phyloP scores from a whole-genome alignment of 2,113 vertebrate genomes.

The Neogale vison region DNA sequence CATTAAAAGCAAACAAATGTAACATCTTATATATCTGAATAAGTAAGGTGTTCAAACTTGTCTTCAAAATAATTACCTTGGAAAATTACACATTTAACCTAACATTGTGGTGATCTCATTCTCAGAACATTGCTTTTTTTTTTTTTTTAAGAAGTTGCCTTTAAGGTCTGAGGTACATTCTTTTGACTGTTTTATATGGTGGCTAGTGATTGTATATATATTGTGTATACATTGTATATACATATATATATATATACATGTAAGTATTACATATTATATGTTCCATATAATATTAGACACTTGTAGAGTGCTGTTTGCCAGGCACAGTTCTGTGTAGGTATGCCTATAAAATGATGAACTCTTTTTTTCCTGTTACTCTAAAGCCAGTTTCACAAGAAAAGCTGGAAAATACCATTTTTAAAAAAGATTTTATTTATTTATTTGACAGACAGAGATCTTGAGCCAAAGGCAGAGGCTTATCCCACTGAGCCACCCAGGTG shows the following conservation, averaged over 20 bases:
- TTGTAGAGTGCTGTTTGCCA: background rate
- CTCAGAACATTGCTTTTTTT: background rate
- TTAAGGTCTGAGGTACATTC: background rate
- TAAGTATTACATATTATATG: background rate
- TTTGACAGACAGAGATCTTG: no score
- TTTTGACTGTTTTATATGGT: background rate
- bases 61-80: constrained; percentile 4
- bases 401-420: background rate
- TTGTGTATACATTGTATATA: background rate
- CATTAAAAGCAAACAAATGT: background rate
- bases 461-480: no score
- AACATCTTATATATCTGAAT: background rate
- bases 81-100: background rate
- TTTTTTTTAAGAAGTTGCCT: background rate
- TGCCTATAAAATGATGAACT: background rate
- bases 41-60: background rate
- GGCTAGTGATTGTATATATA: background rate
- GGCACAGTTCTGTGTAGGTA: no score
- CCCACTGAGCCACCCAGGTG: no score
- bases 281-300: background rate
- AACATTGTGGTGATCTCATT: background rate
- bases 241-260: background rate
- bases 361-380: background rate
- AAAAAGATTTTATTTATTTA: no score
- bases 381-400: background rate